These are phyloP conservation scores for Hephaestus fuliginosus DNA, from an alignment of 2,797 vertebrate species.

Conservation along the genomic window DNA sequence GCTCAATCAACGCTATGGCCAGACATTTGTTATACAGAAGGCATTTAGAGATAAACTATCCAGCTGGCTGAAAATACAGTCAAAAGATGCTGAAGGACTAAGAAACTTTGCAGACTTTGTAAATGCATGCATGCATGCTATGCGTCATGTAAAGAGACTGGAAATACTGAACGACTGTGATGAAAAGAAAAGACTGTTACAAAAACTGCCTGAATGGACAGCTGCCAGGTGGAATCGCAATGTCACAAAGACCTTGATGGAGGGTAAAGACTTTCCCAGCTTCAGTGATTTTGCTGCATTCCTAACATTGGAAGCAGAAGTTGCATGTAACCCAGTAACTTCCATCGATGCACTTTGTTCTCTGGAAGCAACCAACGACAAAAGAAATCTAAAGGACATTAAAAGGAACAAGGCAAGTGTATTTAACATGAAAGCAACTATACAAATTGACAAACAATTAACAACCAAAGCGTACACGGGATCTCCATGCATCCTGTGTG, in stretches of 20 bases:
- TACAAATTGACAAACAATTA: not conserved
- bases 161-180: not conserved
- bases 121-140: no score
- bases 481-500: not conserved
- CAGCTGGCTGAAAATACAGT: not conserved
- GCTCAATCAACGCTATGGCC: not conserved
- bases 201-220: not conserved
- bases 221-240: not conserved
- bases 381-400: not conserved
- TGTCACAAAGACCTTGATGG: not conserved
- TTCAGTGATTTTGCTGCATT: not conserved
- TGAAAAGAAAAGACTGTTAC: not conserved
- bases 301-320: not conserved
- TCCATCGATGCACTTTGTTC: not conserved
- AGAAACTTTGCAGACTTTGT: not conserved
- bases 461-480: not conserved
- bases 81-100: not conserved
- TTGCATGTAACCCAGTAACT: not conserved
- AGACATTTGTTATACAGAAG: not conserved
- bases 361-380: not conserved
- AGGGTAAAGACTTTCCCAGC: not conserved
- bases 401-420: slow-evolving; percentile 2
- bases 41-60: not conserved
- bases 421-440: not conserved
- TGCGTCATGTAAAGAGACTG: no score